Percentiles rank a stretch among this genome's conserved stretches.
These are phyloP conservation scores for Smutsia gigantea DNA, from an alignment of 2,797 vertebrate species.

Conservation along the genomic window DNA sequence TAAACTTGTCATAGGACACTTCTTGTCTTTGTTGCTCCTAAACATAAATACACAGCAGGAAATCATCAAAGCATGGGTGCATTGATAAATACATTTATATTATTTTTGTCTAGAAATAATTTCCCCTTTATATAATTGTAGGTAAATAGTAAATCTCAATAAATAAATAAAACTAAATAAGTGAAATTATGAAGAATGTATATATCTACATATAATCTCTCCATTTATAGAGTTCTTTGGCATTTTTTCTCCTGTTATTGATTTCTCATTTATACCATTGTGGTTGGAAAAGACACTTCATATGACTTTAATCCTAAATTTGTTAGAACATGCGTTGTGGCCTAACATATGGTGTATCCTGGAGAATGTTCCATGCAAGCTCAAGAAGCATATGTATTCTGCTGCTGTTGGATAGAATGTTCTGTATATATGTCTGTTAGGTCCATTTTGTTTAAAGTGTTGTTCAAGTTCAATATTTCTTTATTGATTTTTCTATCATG, in stretches of 20 bases:
- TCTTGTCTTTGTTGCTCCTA: constrained; percentile 90
- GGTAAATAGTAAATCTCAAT: background rate
- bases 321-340: background rate
- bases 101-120: constrained; percentile 28
- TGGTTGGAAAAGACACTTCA: background rate
- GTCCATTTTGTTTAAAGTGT: no score
- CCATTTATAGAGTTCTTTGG: background rate
- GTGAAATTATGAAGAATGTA: background rate
- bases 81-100: background rate
- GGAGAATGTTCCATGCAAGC: background rate
- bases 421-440: no score
- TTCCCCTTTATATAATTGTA: background rate
- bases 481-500: no score
- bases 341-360: background rate
- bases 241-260: background rate
- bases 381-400: background rate
- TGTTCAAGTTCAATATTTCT: no score
- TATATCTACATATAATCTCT: background rate
- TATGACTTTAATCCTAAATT: background rate
- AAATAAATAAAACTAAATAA: constrained; percentile 26
- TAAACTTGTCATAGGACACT: constrained; percentile 75
- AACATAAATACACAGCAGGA: constrained; percentile 34
- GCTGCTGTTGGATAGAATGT: no score
- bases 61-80: background rate
- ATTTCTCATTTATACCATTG: background rate